A percentile compares a stretch with the other conserved stretches of the same genome.
Evolutionary conservation across 2,888 invertebrate genomes (phyloP).

Genomic region (Kryphioiulus occultus): DNA sequence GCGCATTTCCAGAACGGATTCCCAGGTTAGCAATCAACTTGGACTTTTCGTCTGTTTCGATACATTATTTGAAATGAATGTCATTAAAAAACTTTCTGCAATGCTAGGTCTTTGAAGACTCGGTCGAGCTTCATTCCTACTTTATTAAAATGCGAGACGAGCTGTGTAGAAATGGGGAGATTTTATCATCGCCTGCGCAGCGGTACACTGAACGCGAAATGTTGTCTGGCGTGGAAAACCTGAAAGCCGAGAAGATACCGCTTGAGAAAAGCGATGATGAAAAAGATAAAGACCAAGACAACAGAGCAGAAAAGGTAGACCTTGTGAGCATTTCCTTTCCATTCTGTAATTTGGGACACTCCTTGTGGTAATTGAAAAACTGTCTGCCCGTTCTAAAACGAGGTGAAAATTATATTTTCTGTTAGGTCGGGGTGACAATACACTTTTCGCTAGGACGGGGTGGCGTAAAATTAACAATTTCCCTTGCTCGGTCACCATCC

Average conservation of each 20-base stretch:
- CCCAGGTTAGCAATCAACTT: conserved; percentile 68
- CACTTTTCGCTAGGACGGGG: too few species aligned
- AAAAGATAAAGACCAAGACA: conserved; percentile 54
- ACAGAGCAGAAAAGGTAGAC: conserved; percentile 50
- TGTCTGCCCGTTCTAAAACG: too few species aligned
- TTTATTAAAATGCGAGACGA: conserved; percentile 76
- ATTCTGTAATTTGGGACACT: too few species aligned
- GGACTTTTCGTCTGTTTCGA: not conserved
- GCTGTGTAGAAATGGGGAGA: conserved; percentile 78
- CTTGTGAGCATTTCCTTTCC: not conserved
- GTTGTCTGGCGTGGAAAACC: conserved; percentile 75
- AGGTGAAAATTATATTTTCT: too few species aligned
- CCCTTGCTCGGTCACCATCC: too few species aligned
- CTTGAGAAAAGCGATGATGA: conserved; percentile 61
- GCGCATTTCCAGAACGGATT: conserved; percentile 86
- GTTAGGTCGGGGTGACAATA: too few species aligned
- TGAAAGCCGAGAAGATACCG: conserved; percentile 74
- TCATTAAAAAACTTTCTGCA: not conserved
- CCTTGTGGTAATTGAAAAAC: too few species aligned
- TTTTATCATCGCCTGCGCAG: conserved; percentile 86
- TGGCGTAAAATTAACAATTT: too few species aligned
- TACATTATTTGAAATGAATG: not conserved
- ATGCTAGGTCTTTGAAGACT: conserved; percentile 84
- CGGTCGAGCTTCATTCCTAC: conserved; percentile 88
- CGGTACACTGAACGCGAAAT: conserved; percentile 80